Conservation (phyloP, 2,888 invertebrate species). For the Xestia ashworthii region DNA sequence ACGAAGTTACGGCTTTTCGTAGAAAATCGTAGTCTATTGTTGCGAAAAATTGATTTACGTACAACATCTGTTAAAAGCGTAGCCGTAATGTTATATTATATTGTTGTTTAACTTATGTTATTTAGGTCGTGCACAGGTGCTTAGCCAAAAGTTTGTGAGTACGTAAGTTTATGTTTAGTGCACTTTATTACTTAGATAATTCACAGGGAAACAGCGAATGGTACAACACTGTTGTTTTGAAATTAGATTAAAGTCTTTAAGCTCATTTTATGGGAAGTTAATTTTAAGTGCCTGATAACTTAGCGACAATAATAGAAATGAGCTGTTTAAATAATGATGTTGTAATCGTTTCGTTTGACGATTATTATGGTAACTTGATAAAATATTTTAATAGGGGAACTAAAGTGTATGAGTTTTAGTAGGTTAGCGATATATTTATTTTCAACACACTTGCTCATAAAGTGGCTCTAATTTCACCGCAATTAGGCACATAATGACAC, state of each 20-base stretch:
- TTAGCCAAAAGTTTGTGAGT: slow-evolving; percentile 59
- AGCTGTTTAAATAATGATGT: slow-evolving; percentile 40
- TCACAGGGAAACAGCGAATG: slow-evolving; percentile 43
- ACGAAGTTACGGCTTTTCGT: slow-evolving; percentile 54
- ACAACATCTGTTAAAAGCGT: slow-evolving; percentile 83
- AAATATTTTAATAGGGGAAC: slow-evolving; percentile 6
- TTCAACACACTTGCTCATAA: too few species aligned
- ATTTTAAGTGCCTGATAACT: slow-evolving; percentile 50
- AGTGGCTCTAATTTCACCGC: too few species aligned
- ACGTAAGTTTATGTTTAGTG: slow-evolving; percentile 42
- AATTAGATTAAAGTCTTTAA: slow-evolving; percentile 43
- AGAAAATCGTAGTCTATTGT: slow-evolving; percentile 75
- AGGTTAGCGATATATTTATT: not conserved
- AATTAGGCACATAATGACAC: too few species aligned
- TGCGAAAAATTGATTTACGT: slow-evolving; percentile 90
- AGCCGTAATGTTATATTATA: slow-evolving; percentile 74
- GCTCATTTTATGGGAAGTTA: slow-evolving; percentile 50
- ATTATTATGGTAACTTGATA: slow-evolving; percentile 38
- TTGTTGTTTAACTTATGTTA: slow-evolving; percentile 73
- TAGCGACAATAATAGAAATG: slow-evolving; percentile 40
- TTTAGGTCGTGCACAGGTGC: slow-evolving; percentile 70
- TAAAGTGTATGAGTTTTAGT: not conserved
- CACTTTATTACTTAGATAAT: slow-evolving; percentile 55
- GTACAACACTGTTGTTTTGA: slow-evolving; percentile 38
- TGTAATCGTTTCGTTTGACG: slow-evolving; percentile 12